These are phyloP conservation scores for Abrostola tripartita DNA, from an alignment of 2,888 invertebrate species.

Conservation along the genomic window DNA sequence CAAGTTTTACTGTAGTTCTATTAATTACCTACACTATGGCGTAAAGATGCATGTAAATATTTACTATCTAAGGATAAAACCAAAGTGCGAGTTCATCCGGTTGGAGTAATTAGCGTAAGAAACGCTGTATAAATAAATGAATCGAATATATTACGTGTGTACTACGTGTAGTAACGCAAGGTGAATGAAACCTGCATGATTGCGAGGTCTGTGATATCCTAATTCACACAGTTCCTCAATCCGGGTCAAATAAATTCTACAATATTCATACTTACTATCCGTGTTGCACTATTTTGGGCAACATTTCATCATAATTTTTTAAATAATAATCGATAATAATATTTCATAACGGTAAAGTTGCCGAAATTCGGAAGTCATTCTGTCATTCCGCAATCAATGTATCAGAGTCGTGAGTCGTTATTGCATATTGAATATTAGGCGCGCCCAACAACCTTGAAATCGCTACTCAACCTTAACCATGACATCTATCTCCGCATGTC, in stretches of 20 bases:
- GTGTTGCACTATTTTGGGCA: constrained; percentile 39
- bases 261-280: constrained; percentile 26
- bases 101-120: constrained; percentile 18
- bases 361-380: constrained; percentile 17
- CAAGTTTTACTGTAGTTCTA: too few relatives aligned
- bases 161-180: constrained; percentile 55
- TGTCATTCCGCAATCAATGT: constrained; percentile 11
- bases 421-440: constrained; percentile 6
- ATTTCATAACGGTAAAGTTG: constrained; percentile 15
- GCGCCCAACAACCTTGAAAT: constrained; percentile 57
- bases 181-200: constrained; percentile 63
- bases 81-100: constrained; percentile 28
- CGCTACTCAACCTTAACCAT: constrained; percentile 58
- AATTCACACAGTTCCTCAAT: constrained; percentile 62
- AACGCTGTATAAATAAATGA: neutral
- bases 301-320: constrained; percentile 13
- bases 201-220: constrained; percentile 54
- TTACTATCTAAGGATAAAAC: neutral
- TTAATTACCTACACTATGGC: neutral
- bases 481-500: constrained; percentile 53
- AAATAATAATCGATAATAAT: constrained; percentile 5
- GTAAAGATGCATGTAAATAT: neutral
- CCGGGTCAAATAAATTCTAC: constrained; percentile 52
- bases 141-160: constrained; percentile 35
- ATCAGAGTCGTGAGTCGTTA: constrained; percentile 2